Conservation (phyloP, 2,888 invertebrate genomes). For the Machimus atricapillus region DNA sequence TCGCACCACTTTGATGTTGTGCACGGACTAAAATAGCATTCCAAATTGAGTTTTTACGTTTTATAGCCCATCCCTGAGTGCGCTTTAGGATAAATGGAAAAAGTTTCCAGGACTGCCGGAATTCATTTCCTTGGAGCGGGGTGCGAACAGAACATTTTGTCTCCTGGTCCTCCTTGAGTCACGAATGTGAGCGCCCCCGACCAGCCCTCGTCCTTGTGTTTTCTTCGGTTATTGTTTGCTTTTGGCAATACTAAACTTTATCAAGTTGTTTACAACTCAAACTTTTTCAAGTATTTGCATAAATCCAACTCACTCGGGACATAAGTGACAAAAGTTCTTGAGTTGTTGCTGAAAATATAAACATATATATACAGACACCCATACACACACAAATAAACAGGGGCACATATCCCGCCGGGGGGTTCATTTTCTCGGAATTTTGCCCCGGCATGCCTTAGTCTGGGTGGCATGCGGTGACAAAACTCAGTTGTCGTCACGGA, state of each 20-base stretch:
- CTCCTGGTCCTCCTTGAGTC: not conserved
- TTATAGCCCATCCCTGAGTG: slow-evolving; percentile 26
- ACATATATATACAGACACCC: not conserved
- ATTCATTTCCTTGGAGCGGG: slow-evolving; percentile 21
- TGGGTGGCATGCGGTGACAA: not conserved
- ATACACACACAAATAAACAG: not conserved
- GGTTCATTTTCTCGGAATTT: slow-evolving; percentile 14
- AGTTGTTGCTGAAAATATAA: slow-evolving; percentile 27
- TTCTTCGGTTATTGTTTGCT: slow-evolving; percentile 32
- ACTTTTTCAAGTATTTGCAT: slow-evolving; percentile 39
- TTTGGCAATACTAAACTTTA: slow-evolving; percentile 36
- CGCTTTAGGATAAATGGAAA: slow-evolving; percentile 32
- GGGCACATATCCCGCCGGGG: slow-evolving; percentile 2
- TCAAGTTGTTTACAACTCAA: slow-evolving; percentile 40
- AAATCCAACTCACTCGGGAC: slow-evolving; percentile 39
- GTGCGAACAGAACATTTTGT: not conserved
- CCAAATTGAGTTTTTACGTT: slow-evolving; percentile 34
- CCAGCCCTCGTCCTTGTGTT: not conserved
- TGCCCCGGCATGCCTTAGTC: not conserved
- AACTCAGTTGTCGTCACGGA: not conserved
- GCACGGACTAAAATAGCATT: not conserved
- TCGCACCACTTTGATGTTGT: not conserved
- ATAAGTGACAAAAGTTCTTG: slow-evolving; percentile 39
- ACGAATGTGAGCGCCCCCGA: not conserved
- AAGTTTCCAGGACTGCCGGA: slow-evolving; percentile 12